Evolutionary conservation across 2,888 invertebrate species (phyloP), one percentile per base, ranked within the genome.

Genomic region (Euzetes globulus): DNA sequence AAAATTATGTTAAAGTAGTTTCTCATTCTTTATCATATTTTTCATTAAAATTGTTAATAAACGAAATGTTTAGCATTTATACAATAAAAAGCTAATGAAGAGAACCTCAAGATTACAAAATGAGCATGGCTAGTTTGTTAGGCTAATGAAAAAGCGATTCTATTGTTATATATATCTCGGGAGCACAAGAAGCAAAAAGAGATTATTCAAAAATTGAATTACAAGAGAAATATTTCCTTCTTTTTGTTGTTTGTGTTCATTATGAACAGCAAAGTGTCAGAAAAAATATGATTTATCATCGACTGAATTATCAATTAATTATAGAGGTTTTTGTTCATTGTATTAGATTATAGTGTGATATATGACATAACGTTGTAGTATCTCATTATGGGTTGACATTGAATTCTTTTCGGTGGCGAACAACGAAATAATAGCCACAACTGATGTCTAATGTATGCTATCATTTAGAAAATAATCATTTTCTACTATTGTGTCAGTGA

Each of bases 251-350:
- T 37, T 65, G 25, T 13, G 19, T 19, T 65, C 17, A 63, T 63
- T 33, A 41, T 65, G 37, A 65, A 65, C 65, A 65, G 13, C 65
- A 65, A 65, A 19, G 65, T 65, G 65, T 41, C 65, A 65, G 65
- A 65, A 58, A 55, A 58, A 58, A 65, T 41, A 65, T 65, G 65
- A 65, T 65, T 65, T 65, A 65, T 65, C 41, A 41, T 33, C 19
- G 22, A 65, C 22, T 41, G 19, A 37, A 41, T 65, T 65, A 65
- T 65, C 15, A 41, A 65, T 65, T 65, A 29, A 58, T 58, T 58
- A 29, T 11, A 50, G 7, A 41, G 1, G 27, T 58, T 29, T 29
- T 52, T 52, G 19, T 52, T 55, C 55, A 9, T 55, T 55, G 13
- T 13, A 27, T 22, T 22, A 41, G 37, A 65, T 65, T 41, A 65